Percentiles rank a stretch among this genome's conserved stretches.
Conservation (phyloP, 1,140 invertebrate species). For the Tribolium castaneum region DNA sequence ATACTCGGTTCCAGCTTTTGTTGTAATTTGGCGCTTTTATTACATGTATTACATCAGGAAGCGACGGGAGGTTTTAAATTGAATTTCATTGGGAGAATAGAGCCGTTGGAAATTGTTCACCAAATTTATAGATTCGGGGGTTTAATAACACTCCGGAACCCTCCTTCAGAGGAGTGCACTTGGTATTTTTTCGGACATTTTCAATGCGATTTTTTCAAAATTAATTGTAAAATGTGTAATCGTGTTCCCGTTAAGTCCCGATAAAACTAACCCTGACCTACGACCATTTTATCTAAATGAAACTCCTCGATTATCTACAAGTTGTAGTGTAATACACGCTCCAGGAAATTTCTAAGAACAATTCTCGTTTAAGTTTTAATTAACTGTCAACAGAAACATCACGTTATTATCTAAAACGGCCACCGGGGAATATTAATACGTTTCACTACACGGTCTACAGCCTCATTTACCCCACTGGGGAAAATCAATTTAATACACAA, state of each 20-base stretch:
- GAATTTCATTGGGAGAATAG: background rate
- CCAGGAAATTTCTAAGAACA: conserved; percentile 19
- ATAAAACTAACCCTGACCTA: background rate
- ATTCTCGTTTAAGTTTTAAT: conserved; percentile 21
- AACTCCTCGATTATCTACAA: background rate
- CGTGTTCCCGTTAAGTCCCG: background rate
- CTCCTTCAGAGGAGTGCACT: too few relatives aligned
- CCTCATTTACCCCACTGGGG: too few relatives aligned
- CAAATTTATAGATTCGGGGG: background rate
- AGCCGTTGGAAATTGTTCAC: background rate
- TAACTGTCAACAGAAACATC: conserved; percentile 26
- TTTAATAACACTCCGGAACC: background rate
- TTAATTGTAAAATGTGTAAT: too few relatives aligned
- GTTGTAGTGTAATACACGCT: background rate
- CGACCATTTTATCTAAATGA: conserved; percentile 8
- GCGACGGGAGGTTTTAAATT: background rate
- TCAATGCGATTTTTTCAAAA: too few relatives aligned
- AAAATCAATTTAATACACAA: too few relatives aligned
- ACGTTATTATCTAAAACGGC: conserved; percentile 22
- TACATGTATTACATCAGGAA: background rate
- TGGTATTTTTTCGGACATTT: too few relatives aligned
- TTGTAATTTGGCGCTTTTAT: background rate
- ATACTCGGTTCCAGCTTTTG: background rate
- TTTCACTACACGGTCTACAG: background rate
- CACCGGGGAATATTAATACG: conserved; percentile 10